These are phyloP conservation scores for Sphaeridia pumilis DNA, from an alignment of 2,888 invertebrate species.

Conservation along the genomic window DNA sequence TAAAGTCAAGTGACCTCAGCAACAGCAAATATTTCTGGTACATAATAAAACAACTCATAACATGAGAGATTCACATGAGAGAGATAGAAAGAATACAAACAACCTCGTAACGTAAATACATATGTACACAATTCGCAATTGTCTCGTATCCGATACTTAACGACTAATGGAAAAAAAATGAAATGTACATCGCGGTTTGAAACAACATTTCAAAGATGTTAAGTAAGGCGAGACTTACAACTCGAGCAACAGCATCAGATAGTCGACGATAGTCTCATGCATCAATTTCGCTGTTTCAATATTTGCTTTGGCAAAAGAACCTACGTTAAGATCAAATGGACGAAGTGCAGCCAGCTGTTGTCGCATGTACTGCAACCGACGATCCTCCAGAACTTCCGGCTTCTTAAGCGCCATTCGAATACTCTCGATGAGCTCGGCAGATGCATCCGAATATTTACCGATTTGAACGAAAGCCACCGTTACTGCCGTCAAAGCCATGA, in stretches of 20 bases:
- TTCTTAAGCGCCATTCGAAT: not conserved
- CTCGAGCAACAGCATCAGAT: not conserved
- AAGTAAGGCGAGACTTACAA: too few species aligned
- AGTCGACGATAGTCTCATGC: not conserved
- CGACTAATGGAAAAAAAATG: too few species aligned
- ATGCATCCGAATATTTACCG: not conserved
- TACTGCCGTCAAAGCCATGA: not conserved
- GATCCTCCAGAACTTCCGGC: not conserved
- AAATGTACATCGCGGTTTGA: too few species aligned
- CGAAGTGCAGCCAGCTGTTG: not conserved
- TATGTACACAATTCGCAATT: too few species aligned
- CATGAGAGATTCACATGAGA: too few species aligned
- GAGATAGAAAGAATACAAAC: too few species aligned
- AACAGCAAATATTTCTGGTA: too few species aligned
- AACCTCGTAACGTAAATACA: too few species aligned
- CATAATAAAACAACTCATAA: too few species aligned
- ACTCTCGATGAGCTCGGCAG: not conserved
- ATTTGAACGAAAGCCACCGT: not conserved
- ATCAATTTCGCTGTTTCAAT: not conserved
- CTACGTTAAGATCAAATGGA: not conserved
- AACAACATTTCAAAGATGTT: too few species aligned
- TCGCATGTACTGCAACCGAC: not conserved
- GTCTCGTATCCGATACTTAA: too few species aligned
- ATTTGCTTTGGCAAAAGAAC: not conserved
- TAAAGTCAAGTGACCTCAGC: too few species aligned